A percentile compares a stretch with the other conserved stretches of the same genome.
Evolutionary conservation across 1,140 invertebrate species (phyloP).

Genomic region (Papilio dardanus): DNA sequence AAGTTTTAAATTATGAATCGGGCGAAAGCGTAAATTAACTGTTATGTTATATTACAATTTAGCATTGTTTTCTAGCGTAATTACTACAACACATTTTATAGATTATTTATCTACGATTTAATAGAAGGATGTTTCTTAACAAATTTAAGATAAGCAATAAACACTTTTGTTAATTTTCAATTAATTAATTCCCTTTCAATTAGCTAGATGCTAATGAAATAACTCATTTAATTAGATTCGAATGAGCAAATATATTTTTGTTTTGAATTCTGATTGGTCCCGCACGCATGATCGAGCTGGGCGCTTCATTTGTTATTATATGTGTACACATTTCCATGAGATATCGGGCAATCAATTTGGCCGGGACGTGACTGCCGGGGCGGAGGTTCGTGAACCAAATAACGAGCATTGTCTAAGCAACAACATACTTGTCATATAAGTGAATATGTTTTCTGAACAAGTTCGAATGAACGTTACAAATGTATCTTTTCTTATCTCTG

Average conservation of each 20-base stretch:
- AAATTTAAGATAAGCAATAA: background rate
- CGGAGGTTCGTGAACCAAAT: constrained; percentile 35
- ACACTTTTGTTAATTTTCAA: background rate
- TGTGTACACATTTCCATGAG: constrained; percentile 36
- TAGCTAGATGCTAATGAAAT: background rate
- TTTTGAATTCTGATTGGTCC: constrained; percentile 34
- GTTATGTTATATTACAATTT: constrained; percentile 26
- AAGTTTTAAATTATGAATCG: constrained; percentile 30
- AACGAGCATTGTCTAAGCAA: constrained; percentile 29
- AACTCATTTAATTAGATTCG: constrained; percentile 7
- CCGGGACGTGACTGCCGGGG: constrained; percentile 31
- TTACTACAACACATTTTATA: no score
- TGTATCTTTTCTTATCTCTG: constrained; percentile 14
- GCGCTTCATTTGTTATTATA: constrained; percentile 35
- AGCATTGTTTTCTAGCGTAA: background rate
- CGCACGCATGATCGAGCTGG: constrained; percentile 14
- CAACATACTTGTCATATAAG: constrained; percentile 28
- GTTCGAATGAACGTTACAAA: constrained; percentile 6
- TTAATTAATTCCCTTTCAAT: background rate
- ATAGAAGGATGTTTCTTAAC: background rate
- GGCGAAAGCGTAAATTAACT: background rate
- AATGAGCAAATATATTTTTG: constrained; percentile 13
- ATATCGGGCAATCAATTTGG: constrained; percentile 36
- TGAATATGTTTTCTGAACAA: constrained; percentile 16
- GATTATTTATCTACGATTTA: no score